Evolutionary conservation across 2,113 vertebrate species (phyloP), one percentile per base, ranked within the genome.

Genomic region (Sinocyclocheilus anophthalmus): DNA sequence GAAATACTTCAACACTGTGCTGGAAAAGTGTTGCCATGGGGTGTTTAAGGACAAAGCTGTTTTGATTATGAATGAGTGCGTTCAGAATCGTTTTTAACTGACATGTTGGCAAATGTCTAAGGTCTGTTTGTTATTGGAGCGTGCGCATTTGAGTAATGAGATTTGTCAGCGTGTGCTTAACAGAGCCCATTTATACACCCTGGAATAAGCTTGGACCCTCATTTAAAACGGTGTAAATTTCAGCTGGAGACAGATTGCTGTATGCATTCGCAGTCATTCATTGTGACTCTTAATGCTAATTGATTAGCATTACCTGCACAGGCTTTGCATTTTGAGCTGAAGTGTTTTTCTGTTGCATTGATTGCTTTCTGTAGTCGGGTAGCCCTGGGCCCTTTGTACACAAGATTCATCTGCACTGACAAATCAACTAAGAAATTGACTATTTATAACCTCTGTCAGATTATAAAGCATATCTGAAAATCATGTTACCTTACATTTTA

Each of bases 121-220:
- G 61, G 48, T 26, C 26, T 26, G 91, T 92, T 88, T 88, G 80
- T 86, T 91, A 87, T 87, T 87, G 85, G 87, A 88, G 78, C 61
- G 88, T 80, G 26, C 5, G 42, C n/a, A 85, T 92, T 88, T 89
- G 70, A 92, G 92, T 89, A 90, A 92, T 78, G 80, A 90, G 88
- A 85, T 72, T 76, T 91, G 88, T 89, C 86, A 84, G 72, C 84
- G 61, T 87, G 82, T 87, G 61, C 42, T 82, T 89, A 86, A 82
- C 85, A 78, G 63, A 88, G 2, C 79, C 67, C 81, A 53, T 85
- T 87, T 89, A 22, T 59, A 39, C 42, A 79, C 70, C 65, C 10
- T n/a, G 76, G 48, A 88, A 75, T 84, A 22, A 84, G 69, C 87
- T 69, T 77, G 81, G 77, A 50, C 37, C 55, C 18, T 80, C 22